A percentile compares a stretch with the other conserved stretches of the same genome.
phyloP scores from a whole-genome alignment of 2,888 invertebrate species.

The Criorhina ranunculi region DNA sequence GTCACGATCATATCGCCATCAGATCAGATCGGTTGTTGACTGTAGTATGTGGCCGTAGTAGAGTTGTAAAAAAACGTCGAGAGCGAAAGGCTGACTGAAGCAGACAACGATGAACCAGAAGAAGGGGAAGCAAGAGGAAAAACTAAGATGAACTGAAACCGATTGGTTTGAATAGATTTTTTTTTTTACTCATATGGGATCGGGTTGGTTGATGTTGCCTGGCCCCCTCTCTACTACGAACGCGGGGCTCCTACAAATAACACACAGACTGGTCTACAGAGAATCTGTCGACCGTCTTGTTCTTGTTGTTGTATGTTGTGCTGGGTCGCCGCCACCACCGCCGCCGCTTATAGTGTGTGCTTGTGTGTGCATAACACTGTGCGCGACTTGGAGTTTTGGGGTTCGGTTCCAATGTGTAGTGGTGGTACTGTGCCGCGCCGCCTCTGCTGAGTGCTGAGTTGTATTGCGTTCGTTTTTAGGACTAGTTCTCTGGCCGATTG shows the following conservation, averaged over 20 bases:
- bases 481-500: conserved; percentile 74
- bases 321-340: conserved; percentile 49
- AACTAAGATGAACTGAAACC: conserved; percentile 75
- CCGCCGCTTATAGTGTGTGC: conserved; percentile 42
- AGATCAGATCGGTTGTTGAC: conserved; percentile 76
- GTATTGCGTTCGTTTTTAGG: conserved; percentile 73
- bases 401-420: conserved; percentile 69
- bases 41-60: conserved; percentile 76
- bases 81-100: conserved; percentile 59
- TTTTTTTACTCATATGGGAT: conserved; percentile 64
- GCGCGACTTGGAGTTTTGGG: conserved; percentile 70
- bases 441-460: conserved; percentile 64
- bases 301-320: conserved; percentile 54
- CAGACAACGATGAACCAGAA: conserved; percentile 44
- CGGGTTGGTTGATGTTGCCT: conserved; percentile 60
- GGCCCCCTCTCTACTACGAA: conserved; percentile 32
- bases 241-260: conserved; percentile 50
- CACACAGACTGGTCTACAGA: conserved; percentile 73
- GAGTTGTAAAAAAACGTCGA: conserved; percentile 74
- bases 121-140: conserved; percentile 26
- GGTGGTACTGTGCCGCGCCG: conserved; percentile 67
- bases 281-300: conserved; percentile 61
- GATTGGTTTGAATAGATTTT: conserved; percentile 74
- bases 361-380: conserved; percentile 39
- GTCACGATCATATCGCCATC: conserved; percentile 77